phyloP scores from a whole-genome alignment of 92 coral and sea anemone species.

The Zoanthus solanderi region DNA sequence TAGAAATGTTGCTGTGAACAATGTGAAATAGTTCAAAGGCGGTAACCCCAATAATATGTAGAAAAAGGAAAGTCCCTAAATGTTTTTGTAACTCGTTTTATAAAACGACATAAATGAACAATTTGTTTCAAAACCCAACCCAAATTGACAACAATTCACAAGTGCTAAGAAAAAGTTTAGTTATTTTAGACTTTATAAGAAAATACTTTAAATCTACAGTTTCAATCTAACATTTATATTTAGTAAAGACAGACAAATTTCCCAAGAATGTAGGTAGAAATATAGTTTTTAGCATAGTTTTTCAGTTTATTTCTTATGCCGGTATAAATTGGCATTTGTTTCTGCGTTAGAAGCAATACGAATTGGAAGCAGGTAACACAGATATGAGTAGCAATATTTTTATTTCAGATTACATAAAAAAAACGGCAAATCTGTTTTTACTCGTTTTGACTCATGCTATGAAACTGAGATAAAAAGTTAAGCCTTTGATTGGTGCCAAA shows the following conservation, averaged over 20 bases:
- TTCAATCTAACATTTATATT: no score
- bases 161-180: no score
- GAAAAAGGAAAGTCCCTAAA: no score
- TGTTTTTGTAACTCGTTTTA: no score
- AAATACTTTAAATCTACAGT: no score
- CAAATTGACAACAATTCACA: no score
- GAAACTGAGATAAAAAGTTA: not conserved
- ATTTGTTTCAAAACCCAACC: no score
- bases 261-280: not conserved
- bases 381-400: not conserved
- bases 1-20: no score
- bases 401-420: not conserved
- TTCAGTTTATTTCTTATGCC: not conserved
- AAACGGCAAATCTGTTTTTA: slow-evolving; percentile 19
- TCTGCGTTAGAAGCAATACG: not conserved
- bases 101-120: no score
- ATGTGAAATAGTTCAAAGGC: not conserved
- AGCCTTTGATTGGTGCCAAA: slow-evolving; percentile 33
- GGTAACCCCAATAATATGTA: not conserved
- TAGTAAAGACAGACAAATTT: not conserved
- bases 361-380: not conserved
- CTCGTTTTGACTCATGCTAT: slow-evolving; percentile 19
- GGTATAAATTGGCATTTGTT: not conserved
- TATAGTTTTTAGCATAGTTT: not conserved
- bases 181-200: no score